Evolutionary conservation across 1,140 invertebrate genomes (phyloP).

Genomic region (Hyles euphorbiae): DNA sequence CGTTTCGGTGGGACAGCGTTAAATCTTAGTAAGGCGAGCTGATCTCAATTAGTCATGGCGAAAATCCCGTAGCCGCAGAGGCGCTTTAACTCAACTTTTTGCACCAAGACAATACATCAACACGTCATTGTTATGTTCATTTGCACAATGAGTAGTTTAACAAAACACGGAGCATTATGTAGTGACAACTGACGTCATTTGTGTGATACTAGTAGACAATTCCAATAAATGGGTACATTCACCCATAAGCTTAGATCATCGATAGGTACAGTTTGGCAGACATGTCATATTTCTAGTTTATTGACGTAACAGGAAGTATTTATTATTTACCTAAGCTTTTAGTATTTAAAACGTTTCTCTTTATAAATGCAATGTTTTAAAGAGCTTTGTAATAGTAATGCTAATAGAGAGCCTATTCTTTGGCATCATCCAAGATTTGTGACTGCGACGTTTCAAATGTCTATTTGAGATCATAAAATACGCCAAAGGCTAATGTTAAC

Average conservation of each 20-base stretch:
- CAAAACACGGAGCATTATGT: not conserved
- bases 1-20: too few relatives aligned
- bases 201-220: not conserved
- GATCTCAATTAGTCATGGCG: conserved; percentile 2
- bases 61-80: conserved; percentile 2
- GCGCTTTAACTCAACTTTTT: not conserved
- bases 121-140: conserved; percentile 3
- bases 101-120: not conserved
- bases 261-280: not conserved
- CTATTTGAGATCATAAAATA: too few relatives aligned
- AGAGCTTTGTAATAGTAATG: not conserved
- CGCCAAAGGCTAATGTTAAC: too few relatives aligned
- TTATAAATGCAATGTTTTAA: not conserved
- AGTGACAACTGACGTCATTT: not conserved
- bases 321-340: too few relatives aligned
- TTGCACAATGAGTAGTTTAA: not conserved
- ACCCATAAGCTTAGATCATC: conserved; percentile 26
- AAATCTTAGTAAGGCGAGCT: too few relatives aligned
- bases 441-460: too few relatives aligned
- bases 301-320: too few relatives aligned
- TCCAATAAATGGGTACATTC: conserved; percentile 23
- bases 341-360: not conserved
- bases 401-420: too few relatives aligned
- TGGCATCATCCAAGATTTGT: too few relatives aligned
- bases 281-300: not conserved